A percentile compares a stretch with the other conserved stretches of the same genome.
Conservation (phyloP, 2,888 invertebrate genomes). For the Drosophila histrio region DNA sequence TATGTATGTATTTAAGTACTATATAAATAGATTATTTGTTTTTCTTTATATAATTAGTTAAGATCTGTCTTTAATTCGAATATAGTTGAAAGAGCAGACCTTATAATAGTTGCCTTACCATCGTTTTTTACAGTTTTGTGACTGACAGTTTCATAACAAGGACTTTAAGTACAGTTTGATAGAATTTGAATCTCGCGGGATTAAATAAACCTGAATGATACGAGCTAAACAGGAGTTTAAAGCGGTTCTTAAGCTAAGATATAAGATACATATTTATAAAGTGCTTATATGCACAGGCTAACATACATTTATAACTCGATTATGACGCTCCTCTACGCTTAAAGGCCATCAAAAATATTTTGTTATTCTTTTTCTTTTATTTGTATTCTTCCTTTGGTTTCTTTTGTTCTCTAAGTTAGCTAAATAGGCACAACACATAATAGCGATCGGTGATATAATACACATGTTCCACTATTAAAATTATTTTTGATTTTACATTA, state of each 20-base stretch:
- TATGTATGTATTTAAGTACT: neutral
- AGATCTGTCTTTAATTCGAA: constrained; percentile 10
- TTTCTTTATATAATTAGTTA: neutral
- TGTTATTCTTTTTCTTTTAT: neutral
- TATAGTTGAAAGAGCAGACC: neutral
- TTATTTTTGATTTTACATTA: constrained; percentile 31
- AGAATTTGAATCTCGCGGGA: neutral
- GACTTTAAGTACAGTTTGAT: constrained; percentile 4
- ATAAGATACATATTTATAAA: constrained; percentile 32
- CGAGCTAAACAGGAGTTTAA: constrained; percentile 16
- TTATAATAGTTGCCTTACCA: neutral
- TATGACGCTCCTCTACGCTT: constrained; percentile 42
- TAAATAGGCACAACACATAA: constrained; percentile 59
- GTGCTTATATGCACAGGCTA: constrained; percentile 4
- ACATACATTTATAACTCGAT: constrained; percentile 15
- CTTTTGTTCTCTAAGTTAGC: constrained; percentile 27
- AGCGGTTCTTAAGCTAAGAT: constrained; percentile 34
- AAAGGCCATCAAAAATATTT: constrained; percentile 62
- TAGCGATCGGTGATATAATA: constrained; percentile 48
- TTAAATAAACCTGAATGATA: constrained; percentile 4
- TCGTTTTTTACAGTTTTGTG: constrained; percentile 3
- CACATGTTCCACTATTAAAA: constrained; percentile 47
- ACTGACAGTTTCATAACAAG: constrained; percentile 2
- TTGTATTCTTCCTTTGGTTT: neutral
- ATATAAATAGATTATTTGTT: neutral